phyloP scores from a whole-genome alignment of 2,797 vertebrate genomes.

The Myotis pilosus region DNA sequence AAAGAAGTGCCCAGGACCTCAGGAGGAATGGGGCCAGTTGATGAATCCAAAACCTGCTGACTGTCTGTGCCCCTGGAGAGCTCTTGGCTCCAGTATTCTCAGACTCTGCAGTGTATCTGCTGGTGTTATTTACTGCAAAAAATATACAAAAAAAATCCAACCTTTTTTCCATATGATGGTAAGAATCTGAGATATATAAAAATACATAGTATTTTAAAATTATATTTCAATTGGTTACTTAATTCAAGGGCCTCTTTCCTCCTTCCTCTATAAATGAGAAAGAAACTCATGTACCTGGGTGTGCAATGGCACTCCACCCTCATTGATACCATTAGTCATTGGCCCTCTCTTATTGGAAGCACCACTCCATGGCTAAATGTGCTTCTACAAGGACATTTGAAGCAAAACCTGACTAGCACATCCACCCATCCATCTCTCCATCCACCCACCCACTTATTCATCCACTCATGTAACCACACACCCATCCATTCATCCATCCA shows the following conservation, averaged over 20 bases:
- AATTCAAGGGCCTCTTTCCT: not conserved
- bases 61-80: fast-evolving
- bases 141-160: too few species aligned
- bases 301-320: fast-evolving
- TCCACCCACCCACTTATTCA: not conserved
- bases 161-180: not conserved
- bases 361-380: fast-evolving
- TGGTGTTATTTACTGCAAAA: too few species aligned
- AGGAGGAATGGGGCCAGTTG: not conserved
- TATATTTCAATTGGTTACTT: not conserved
- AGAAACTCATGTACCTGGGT: not conserved
- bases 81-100: fast-evolving
- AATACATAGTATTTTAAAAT: not conserved
- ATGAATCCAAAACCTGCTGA: fast-evolving
- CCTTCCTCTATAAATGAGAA: not conserved
- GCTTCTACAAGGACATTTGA: not conserved
- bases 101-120: fast-evolving
- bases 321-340: fast-evolving
- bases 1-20: not conserved
- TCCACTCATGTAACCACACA: fast-evolving
- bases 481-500: too few species aligned
- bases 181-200: not conserved
- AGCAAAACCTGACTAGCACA: not conserved
- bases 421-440: not conserved
- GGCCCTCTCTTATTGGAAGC: not conserved